These are phyloP conservation scores for Callyntrura guangdongensis DNA, from an alignment of 2,888 invertebrate species.

Conservation along the genomic window DNA sequence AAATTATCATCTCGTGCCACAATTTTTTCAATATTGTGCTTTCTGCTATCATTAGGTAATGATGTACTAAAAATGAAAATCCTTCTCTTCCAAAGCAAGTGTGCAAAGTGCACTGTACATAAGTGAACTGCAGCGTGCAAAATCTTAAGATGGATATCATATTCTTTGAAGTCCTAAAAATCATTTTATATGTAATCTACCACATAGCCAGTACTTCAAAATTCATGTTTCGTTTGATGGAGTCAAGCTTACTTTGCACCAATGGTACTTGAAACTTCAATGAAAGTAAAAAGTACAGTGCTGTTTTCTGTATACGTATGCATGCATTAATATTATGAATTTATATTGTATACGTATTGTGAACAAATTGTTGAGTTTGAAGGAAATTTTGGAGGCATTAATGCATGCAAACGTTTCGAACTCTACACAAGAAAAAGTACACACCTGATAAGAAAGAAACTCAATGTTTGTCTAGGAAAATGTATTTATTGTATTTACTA, in stretches of 20 bases:
- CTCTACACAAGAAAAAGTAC: too few species aligned
- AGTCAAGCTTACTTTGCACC: background rate
- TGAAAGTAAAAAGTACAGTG: too few species aligned
- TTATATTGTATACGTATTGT: background rate
- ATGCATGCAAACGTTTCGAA: too few species aligned
- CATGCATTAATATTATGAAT: background rate
- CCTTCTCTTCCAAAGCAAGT: background rate
- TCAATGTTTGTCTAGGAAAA: too few species aligned
- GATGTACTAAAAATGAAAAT: background rate
- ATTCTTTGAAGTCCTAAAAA: background rate
- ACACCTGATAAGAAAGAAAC: too few species aligned
- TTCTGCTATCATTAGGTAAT: background rate
- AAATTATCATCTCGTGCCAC: conserved; percentile 2
- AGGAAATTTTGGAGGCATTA: background rate
- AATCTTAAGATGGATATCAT: background rate
- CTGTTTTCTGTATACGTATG: background rate
- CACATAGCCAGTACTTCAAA: background rate
- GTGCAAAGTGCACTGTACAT: background rate
- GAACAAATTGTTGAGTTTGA: background rate
- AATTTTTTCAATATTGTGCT: conserved; percentile 30
- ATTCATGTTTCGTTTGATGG: too few species aligned
- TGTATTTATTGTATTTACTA: too few species aligned
- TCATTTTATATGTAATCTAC: background rate
- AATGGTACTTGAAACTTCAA: background rate
- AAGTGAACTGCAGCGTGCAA: conserved; percentile 1